Percentiles rank a stretch among this genome's conserved stretches.
Evolutionary conservation across 2,888 invertebrate species (phyloP).

Genomic region (Onthophagus sagittarius): DNA sequence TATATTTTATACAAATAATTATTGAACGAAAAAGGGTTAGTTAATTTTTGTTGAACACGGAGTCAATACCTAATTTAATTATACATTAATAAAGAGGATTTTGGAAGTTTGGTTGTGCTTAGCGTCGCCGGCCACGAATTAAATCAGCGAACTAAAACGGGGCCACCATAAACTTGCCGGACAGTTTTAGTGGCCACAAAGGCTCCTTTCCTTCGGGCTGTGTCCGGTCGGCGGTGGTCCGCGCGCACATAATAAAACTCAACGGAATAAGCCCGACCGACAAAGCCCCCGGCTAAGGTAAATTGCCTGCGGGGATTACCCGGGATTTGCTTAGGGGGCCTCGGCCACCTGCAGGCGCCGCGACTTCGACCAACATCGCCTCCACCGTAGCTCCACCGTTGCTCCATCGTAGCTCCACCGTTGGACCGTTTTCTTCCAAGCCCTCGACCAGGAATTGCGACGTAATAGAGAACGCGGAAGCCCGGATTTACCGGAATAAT

Average conservation of each 20-base stretch:
- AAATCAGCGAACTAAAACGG: neutral
- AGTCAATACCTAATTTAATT: neutral
- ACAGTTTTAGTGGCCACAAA: conserved; percentile 45
- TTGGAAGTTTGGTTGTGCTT: neutral
- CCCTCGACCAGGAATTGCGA: neutral
- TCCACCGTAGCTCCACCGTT: neutral
- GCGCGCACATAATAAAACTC: conserved; percentile 49
- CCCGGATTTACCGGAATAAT: neutral
- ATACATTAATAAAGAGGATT: neutral
- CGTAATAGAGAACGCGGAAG: neutral
- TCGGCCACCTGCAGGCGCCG: conserved; percentile 36
- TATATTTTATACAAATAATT: too few species aligned
- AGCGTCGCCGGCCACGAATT: neutral
- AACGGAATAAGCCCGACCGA: conserved; percentile 46
- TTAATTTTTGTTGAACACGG: neutral
- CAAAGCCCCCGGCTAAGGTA: conserved; percentile 46
- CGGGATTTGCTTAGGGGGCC: conserved; percentile 49
- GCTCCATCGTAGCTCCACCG: neutral
- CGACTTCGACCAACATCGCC: neutral
- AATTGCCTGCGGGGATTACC: conserved; percentile 50
- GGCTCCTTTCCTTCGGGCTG: conserved; percentile 28
- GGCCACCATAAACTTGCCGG: conserved; percentile 44
- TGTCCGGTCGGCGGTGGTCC: conserved; percentile 22
- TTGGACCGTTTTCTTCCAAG: conserved; percentile 3
- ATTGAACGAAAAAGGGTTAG: too few species aligned